Conservation (phyloP, 2,888 invertebrate species). For the Apodemia zela region DNA sequence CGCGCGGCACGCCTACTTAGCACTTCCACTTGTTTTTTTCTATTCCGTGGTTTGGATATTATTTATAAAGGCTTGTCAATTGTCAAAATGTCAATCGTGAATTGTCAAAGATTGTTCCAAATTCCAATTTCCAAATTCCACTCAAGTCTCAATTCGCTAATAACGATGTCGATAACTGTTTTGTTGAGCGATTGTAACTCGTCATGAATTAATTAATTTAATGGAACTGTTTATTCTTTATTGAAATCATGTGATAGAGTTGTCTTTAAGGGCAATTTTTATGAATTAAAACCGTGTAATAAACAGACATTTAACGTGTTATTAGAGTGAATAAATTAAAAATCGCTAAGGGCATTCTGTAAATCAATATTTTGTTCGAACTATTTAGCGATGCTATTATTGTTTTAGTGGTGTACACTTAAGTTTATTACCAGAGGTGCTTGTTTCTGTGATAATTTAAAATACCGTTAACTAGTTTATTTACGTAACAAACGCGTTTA, state of each 20-base stretch:
- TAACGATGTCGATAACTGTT: conserved; percentile 20
- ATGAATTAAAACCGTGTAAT: conserved; percentile 22
- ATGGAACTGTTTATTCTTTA: conserved; percentile 44
- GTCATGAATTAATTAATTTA: conserved; percentile 27
- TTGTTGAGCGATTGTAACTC: conserved; percentile 24
- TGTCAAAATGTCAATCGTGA: too few species aligned
- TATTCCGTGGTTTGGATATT: too few species aligned
- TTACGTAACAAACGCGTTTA: conserved; percentile 24
- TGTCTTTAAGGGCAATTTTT: conserved; percentile 36
- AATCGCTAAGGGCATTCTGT: conserved; percentile 21
- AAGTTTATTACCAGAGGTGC: conserved; percentile 20
- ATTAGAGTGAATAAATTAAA: conserved; percentile 28
- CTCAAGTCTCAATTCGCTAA: conserved; percentile 24
- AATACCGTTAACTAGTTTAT: conserved; percentile 17
- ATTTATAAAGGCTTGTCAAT: too few species aligned
- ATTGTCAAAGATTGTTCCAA: conserved; percentile 20
- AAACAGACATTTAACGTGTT: conserved; percentile 10
- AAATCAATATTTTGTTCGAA: conserved; percentile 31
- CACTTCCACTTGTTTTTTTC: too few species aligned
- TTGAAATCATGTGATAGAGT: conserved; percentile 46
- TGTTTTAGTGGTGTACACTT: conserved; percentile 7
- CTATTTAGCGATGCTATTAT: conserved; percentile 9
- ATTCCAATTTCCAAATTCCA: conserved; percentile 20
- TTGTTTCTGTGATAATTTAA: conserved; percentile 25
- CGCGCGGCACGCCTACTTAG: too few species aligned